Evolutionary conservation across 2,888 invertebrate species (phyloP), one percentile per base, ranked within the genome.

Genomic region (Anticlea derivata): DNA sequence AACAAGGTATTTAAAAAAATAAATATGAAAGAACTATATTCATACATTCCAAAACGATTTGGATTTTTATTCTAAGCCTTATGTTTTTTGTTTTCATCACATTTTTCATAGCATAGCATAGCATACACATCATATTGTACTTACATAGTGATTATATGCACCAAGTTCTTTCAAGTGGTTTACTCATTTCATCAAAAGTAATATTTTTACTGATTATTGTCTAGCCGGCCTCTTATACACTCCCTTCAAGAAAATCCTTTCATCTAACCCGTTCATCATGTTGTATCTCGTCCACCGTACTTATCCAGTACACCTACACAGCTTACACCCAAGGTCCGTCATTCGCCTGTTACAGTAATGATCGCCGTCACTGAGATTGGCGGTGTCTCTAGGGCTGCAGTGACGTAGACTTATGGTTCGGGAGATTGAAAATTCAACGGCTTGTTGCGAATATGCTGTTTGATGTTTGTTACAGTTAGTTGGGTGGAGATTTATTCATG

Each of bases 341-440:
- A 49, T 45, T 50, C 31, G 38, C 30, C 46, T 50, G 58, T 63
- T 59, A 64, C 58, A 60, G 58, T 65, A 66, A 67, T 65, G 60
- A 71, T 57, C 41, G 55, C 58, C 60, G 57, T 68, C 75, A 70
- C 67, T 63, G 61, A 66, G 71, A 73, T 75, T 69, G 69, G 66
- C 72, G 68, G 61, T 66, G 66, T 68, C 67, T 41, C 51, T 41
- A 30, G 35, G 33, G 46, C 44, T 44, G 29, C 31, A 35, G 50
- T 44, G 78, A 79, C 75, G 66, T 58, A 60, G 75, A 80, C 69
- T 63, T 75, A 80, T 73, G 75, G 73, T 67, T 58, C 55, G 45
- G 51, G 26, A 35, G 39, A 58, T 55, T 55, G 49, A 55, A 55
- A 55, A 50, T 47, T 48, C 37, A 54, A 59, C 65, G 67, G 69